phyloP scores from a whole-genome alignment of 2,888 invertebrate genomes.

The Nomada goodeniana region DNA sequence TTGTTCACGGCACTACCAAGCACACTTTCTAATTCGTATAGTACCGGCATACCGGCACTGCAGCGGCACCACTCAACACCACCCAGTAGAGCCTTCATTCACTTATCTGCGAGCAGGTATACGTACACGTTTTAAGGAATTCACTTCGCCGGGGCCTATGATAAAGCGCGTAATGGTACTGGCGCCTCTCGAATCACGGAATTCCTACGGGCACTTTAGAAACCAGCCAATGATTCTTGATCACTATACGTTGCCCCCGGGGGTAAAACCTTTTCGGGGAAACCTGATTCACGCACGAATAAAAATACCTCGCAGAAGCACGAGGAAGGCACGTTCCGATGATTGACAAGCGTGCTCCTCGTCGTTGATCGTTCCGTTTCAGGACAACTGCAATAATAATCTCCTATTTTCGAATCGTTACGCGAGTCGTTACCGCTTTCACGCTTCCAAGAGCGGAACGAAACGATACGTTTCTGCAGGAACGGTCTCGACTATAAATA shows the following conservation, averaged over 20 bases:
- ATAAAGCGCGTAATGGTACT: conserved; percentile 13
- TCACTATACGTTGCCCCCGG: background rate
- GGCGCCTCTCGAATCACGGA: conserved; percentile 9
- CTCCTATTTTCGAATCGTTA: conserved; percentile 16
- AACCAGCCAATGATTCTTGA: background rate
- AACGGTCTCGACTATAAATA: background rate
- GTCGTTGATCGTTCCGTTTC: background rate
- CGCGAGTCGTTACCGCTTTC: background rate
- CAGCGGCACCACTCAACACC: conserved; percentile 34
- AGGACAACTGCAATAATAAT: conserved; percentile 10
- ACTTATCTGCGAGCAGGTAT: conserved; percentile 46
- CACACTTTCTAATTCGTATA: conserved; percentile 71
- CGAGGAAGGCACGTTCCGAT: conserved; percentile 34
- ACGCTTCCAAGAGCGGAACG: background rate
- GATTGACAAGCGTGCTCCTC: conserved; percentile 36
- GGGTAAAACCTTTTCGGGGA: background rate
- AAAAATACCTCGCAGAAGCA: conserved; percentile 45
- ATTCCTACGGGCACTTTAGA: conserved; percentile 18
- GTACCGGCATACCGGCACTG: conserved; percentile 46
- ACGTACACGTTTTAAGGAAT: conserved; percentile 31
- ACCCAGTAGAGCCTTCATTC: conserved; percentile 55
- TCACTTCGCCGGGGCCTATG: conserved; percentile 23
- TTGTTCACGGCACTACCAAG: conserved; percentile 56
- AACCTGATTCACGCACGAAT: conserved; percentile 32
- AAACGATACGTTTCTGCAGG: background rate